Percentiles rank a stretch among this genome's conserved stretches.
Conservation (phyloP, 2,797 vertebrate species). For the Vultur gryphus region DNA sequence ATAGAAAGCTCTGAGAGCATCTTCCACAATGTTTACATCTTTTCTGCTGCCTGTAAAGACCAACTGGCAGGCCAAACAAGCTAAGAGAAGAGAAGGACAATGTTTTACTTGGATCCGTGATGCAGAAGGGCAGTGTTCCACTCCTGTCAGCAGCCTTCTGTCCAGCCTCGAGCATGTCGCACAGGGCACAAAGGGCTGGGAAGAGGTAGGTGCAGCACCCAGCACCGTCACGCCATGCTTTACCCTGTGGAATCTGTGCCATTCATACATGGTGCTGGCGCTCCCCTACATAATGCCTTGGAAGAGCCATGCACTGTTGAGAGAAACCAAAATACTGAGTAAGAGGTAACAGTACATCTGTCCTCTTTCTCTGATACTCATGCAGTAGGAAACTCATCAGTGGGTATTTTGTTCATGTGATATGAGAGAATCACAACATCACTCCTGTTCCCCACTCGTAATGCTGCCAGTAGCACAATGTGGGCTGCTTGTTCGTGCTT, state of each 20-base stretch:
- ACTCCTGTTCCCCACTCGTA: not conserved
- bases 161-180: not conserved
- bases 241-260: not conserved
- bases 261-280: not conserved
- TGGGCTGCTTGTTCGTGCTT: not conserved
- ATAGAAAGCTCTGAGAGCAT: not conserved
- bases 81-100: not conserved
- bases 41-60: not conserved
- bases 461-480: not conserved
- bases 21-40: not conserved
- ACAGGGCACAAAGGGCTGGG: rapidly evolving
- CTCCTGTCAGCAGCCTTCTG: not conserved
- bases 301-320: rapidly evolving
- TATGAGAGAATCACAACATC: not conserved
- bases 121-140: not conserved
- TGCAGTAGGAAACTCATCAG: not conserved
- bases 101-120: not conserved
- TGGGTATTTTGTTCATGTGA: not conserved
- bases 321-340: not conserved
- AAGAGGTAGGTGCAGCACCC: not conserved
- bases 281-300: rapidly evolving
- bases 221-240: not conserved
- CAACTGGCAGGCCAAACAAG: not conserved
- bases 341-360: not conserved
- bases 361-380: not conserved